Evolutionary conservation across 2,113 vertebrate genomes (phyloP).

Genomic region (Drymodes brunneopygia): DNA sequence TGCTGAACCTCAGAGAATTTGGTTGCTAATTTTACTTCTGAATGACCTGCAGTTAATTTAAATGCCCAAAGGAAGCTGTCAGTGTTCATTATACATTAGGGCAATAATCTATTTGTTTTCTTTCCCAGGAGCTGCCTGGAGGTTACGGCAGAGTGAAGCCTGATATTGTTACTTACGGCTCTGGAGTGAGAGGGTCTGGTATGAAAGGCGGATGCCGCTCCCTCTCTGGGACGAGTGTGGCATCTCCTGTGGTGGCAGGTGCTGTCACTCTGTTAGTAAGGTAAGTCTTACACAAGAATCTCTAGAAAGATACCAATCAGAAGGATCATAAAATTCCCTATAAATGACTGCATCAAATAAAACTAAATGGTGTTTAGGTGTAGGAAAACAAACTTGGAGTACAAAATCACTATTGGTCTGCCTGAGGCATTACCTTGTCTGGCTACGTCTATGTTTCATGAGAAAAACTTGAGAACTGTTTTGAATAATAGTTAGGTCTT

Average conservation of each 20-base stretch:
- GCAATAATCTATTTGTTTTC: background rate
- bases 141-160: slow-evolving; percentile 96
- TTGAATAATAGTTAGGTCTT: background rate
- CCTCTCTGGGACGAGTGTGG: slow-evolving; percentile 95
- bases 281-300: slow-evolving; percentile 55
- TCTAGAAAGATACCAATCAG: background rate
- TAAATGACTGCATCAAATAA: background rate
- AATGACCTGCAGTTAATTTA: background rate
- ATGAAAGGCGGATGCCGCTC: slow-evolving; percentile 97
- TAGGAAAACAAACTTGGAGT: background rate
- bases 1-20: background rate
- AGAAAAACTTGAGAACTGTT: background rate
- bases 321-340: background rate
- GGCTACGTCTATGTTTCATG: background rate
- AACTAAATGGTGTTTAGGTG: background rate
- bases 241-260: slow-evolving; percentile 96
- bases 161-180: slow-evolving; percentile 95
- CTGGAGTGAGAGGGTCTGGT: slow-evolving; percentile 93
- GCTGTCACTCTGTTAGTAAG: slow-evolving; percentile 94
- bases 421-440: background rate
- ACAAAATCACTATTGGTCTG: background rate
- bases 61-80: background rate
- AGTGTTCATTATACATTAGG: background rate
- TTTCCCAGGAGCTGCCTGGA: slow-evolving; percentile 87
- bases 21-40: background rate